Percentiles rank a stretch among this genome's conserved stretches.
phyloP scores from a whole-genome alignment of 1,140 invertebrate genomes.

The Drosophila ironensis region DNA sequence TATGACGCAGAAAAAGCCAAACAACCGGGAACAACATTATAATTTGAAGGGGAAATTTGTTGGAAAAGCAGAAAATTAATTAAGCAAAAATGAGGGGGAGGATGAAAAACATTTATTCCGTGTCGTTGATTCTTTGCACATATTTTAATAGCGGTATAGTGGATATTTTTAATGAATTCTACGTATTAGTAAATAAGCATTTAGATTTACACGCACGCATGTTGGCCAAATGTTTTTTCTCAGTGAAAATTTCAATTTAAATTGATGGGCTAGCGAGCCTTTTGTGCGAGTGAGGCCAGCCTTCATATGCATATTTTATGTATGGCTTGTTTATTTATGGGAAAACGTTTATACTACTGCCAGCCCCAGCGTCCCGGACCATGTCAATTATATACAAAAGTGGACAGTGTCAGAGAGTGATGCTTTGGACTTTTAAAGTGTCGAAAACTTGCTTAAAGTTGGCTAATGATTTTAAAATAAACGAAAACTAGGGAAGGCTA shows the following conservation, averaged over 20 bases:
- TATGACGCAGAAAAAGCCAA: constrained; percentile 4
- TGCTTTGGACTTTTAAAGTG: too few relatives aligned
- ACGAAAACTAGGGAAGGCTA: too few relatives aligned
- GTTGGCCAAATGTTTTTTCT: background rate
- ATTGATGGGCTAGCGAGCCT: constrained; percentile 19
- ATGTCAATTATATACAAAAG: too few relatives aligned
- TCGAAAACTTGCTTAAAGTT: too few relatives aligned
- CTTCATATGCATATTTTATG: constrained; percentile 57
- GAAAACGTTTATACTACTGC: constrained; percentile 34
- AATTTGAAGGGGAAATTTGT: constrained; percentile 21
- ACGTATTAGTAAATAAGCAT: too few relatives aligned
- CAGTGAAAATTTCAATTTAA: constrained; percentile 45
- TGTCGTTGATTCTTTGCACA: constrained; percentile 8
- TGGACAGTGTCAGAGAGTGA: too few relatives aligned
- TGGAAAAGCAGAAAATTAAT: constrained; percentile 32
- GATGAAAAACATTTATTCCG: constrained; percentile 15
- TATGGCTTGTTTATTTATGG: constrained; percentile 48
- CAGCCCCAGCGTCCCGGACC: constrained; percentile 1
- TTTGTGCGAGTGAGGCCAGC: constrained; percentile 21
- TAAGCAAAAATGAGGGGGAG: constrained; percentile 13
- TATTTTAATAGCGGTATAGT: too few relatives aligned
- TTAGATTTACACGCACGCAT: too few relatives aligned
- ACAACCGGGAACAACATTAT: constrained; percentile 4
- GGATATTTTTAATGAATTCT: too few relatives aligned
- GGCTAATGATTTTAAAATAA: too few relatives aligned